Evolutionary conservation across 92 coral and sea anemone genomes (phyloP).

Genomic region (Heliopora coerulea): DNA sequence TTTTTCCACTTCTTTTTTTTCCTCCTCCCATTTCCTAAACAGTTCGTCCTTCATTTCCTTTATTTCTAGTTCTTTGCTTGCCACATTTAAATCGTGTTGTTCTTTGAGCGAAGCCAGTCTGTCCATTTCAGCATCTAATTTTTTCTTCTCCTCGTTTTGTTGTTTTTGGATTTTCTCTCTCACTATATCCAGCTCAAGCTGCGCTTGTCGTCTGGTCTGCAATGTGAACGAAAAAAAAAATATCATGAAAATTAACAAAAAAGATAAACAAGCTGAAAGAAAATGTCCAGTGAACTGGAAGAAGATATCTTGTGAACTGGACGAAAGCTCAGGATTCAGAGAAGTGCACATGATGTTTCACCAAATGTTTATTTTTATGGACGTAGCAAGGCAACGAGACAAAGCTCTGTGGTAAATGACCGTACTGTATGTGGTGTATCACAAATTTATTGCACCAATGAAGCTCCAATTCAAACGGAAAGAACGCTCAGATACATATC

Average conservation of each 20-base stretch:
- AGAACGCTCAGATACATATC: too few relatives aligned
- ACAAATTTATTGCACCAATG: too few relatives aligned
- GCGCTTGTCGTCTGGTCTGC: constrained; percentile 22
- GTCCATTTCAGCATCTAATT: constrained; percentile 90
- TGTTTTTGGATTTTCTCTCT: constrained; percentile 80
- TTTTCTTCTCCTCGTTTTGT: constrained; percentile 83
- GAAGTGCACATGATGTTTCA: too few relatives aligned
- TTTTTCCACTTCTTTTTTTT: constrained; percentile 81
- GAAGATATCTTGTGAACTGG: too few relatives aligned
- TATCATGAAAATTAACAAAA: background rate
- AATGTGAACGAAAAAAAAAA: background rate
- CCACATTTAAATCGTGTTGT: constrained; percentile 82
- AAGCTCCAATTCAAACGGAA: too few relatives aligned
- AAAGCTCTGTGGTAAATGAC: too few relatives aligned
- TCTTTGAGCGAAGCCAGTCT: constrained; percentile 84
- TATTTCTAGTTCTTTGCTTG: constrained; percentile 84
- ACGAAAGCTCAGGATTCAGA: too few relatives aligned
- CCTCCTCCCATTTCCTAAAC: constrained; percentile 82
- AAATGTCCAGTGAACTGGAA: background rate
- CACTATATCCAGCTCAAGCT: constrained; percentile 46
- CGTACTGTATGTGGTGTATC: too few relatives aligned
- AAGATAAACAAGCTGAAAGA: background rate
- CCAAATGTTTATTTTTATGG: too few relatives aligned
- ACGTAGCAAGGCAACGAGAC: too few relatives aligned
- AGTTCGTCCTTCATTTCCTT: constrained; percentile 80